phyloP scores from a whole-genome alignment of 2,113 vertebrate genomes.

The Brachionichthys hirsutus region DNA sequence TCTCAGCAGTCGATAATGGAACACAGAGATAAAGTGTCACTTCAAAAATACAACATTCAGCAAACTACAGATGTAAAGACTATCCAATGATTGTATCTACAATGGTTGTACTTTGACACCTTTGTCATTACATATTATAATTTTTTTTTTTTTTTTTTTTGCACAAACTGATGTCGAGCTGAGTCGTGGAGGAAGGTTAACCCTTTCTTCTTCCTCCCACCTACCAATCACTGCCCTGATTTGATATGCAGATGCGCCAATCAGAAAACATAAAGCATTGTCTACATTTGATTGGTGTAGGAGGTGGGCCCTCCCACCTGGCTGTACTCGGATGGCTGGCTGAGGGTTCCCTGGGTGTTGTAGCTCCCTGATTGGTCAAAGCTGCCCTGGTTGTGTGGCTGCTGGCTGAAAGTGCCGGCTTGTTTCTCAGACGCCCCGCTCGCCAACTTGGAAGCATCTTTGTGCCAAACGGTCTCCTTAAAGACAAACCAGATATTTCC shows the following conservation, averaged over 20 bases:
- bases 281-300: constrained; percentile 90
- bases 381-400: constrained; percentile 82
- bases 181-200: constrained; percentile 2
- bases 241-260: constrained; percentile 44
- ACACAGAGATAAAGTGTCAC: constrained; percentile 61
- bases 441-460: constrained; percentile 82
- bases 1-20: constrained; percentile 69
- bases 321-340: constrained; percentile 81
- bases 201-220: constrained; percentile 16
- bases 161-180: constrained; percentile 18
- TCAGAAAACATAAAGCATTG: constrained; percentile 11
- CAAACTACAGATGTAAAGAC: constrained; percentile 69
- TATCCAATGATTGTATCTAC: constrained; percentile 64
- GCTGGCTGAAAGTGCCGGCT: constrained; percentile 82
- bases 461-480: constrained; percentile 97
- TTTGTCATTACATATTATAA: constrained; percentile 9
- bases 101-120: constrained; percentile 54
- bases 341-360: constrained; percentile 76
- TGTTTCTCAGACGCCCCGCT: constrained; percentile 85
- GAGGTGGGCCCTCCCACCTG: constrained; percentile 87
- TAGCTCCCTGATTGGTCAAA: constrained; percentile 85
- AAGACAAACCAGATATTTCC: constrained; percentile 99
- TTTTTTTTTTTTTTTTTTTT: constrained; percentile 26
- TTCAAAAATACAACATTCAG: constrained; percentile 67
- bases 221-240: constrained; percentile 42